Base-by-base conservation (phyloP, 1,140 invertebrate genomes). In the Danaus melanippus region DNA sequence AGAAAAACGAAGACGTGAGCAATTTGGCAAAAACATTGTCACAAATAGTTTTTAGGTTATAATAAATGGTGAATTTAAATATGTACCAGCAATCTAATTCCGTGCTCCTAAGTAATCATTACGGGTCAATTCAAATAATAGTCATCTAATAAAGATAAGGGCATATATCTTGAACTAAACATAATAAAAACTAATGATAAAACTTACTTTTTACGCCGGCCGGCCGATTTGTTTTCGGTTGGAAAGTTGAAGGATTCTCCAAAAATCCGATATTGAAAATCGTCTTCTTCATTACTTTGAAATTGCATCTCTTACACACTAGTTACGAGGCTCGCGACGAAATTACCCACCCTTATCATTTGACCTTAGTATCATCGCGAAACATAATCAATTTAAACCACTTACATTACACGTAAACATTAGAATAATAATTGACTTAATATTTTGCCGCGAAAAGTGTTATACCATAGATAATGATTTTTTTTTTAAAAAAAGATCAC, bases 201-300 rank as follows among this genome's bases (percentile, higher is more conserved):
- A 64, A 83, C 83, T 84, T 56, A 86, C 83, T 82, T 86, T 78
- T 69, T 72, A 48, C 74, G 70, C 42, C 71, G 66, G 57, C 64
- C 59, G 59, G 69, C 59, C 46, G 60, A 60, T 48, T 60, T 69
- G 50, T 64, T 78, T 39, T 74, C 79, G 42, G 59, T 10, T 21
- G 74, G 64, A 56, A 84, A 74, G 53, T 78, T 84, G 70, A 76
- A 86, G 74, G 83, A 79, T 67, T 83, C 78, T 49, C 79, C 81
- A 74, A 86, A 86, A 83, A 86, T 86, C 79, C 79, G 79, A 79
- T 84, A 84, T 72, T 86, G 79, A 48, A 86, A 76, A 54, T 86
- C 79, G 62, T 86, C 83, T 49, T 84, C 81, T 50, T 84, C 81
- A 71, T 84, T 84, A 65, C 73, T 84, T 84, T 80, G 83, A 84